Conservation (phyloP, 1,140 invertebrate genomes). For the Eubasilissa regina region DNA sequence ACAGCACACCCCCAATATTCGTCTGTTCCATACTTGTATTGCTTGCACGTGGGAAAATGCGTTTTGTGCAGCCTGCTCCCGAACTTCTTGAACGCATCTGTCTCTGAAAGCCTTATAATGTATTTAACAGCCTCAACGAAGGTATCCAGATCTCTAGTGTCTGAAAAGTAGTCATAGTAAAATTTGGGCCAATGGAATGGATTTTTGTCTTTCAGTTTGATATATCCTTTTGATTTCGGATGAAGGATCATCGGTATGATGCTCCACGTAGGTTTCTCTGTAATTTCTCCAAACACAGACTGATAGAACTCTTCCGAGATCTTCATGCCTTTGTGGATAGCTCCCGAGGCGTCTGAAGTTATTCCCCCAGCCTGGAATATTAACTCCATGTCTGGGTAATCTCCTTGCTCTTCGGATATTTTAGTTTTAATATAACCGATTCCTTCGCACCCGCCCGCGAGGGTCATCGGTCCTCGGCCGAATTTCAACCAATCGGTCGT, state of each 20-base stretch:
- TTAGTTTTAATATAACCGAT: conserved; percentile 75
- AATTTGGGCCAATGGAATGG: conserved; percentile 75
- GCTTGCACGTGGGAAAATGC: conserved; percentile 70
- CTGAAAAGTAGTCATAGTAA: conserved; percentile 60
- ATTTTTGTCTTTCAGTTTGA: conserved; percentile 79
- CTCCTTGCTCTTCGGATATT: conserved; percentile 70
- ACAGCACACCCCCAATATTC: conserved; percentile 72
- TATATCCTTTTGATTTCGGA: conserved; percentile 81
- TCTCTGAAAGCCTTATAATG: conserved; percentile 62
- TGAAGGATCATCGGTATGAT: conserved; percentile 72
- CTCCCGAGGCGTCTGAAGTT: conserved; percentile 77
- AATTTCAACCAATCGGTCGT: conserved; percentile 65
- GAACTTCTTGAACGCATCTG: conserved; percentile 64
- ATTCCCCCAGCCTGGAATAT: conserved; percentile 74
- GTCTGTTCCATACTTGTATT: conserved; percentile 67
- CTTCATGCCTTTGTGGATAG: conserved; percentile 73
- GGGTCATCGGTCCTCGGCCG: conserved; percentile 70
- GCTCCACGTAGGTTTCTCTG: conserved; percentile 67
- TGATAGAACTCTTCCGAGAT: conserved; percentile 75
- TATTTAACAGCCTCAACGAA: conserved; percentile 66
- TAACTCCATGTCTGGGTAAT: conserved; percentile 78
- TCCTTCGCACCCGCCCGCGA: conserved; percentile 74
- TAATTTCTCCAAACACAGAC: conserved; percentile 71
- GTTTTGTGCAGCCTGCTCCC: conserved; percentile 65
- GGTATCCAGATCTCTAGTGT: conserved; percentile 63